Evolutionary conservation across 2,797 vertebrate species (phyloP).

Genomic region (Meda fulgida): DNA sequence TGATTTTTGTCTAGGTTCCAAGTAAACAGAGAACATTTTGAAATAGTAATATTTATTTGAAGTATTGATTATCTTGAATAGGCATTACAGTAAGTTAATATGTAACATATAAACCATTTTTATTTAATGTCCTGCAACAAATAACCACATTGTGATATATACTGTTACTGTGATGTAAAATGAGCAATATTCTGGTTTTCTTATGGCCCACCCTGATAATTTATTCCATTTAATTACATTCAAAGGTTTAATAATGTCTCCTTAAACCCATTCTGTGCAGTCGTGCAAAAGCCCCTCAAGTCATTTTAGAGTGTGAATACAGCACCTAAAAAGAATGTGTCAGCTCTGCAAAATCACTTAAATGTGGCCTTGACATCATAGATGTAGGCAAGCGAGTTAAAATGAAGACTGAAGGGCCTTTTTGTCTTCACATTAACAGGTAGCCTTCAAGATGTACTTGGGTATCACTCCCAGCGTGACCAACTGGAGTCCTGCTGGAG

Average conservation of each 20-base stretch:
- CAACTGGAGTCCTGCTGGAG: slow-evolving; percentile 98
- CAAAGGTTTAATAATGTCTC: slow-evolving; percentile 48
- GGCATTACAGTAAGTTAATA: background rate
- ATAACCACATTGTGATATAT: no score
- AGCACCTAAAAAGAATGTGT: slow-evolving; percentile 42
- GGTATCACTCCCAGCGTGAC: slow-evolving; percentile 97
- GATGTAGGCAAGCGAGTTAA: slow-evolving; percentile 20
- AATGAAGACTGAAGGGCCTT: background rate
- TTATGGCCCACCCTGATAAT: background rate
- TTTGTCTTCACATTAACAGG: slow-evolving; percentile 71
- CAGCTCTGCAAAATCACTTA: slow-evolving; percentile 35
- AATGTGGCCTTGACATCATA: slow-evolving; percentile 34
- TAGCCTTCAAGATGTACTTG: slow-evolving; percentile 98
- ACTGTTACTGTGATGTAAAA: background rate
- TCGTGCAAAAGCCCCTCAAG: slow-evolving; percentile 12
- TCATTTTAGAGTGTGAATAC: slow-evolving; percentile 27
- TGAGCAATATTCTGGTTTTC: background rate
- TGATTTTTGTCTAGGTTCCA: background rate
- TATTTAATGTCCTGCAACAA: background rate
- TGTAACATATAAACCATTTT: background rate
- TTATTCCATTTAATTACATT: slow-evolving; percentile 34
- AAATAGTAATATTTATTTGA: background rate
- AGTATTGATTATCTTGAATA: background rate
- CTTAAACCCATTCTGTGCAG: slow-evolving; percentile 44
- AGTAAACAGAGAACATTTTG: background rate